These are phyloP conservation scores for Chloropsis cyanopogon DNA, from an alignment of 2,113 vertebrate species.

Conservation along the genomic window DNA sequence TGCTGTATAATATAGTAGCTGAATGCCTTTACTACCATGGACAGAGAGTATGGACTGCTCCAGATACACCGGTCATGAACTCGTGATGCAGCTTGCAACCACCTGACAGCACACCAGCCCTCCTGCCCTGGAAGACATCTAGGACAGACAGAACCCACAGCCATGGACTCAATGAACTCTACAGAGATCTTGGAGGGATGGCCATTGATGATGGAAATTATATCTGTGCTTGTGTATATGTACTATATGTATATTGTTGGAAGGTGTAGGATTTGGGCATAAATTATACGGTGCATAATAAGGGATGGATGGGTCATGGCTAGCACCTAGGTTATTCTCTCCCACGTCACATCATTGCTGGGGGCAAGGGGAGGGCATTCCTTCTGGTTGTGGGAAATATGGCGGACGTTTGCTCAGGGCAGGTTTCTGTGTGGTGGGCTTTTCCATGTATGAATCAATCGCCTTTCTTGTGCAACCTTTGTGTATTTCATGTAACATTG, in stretches of 20 bases:
- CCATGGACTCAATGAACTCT: accelerated
- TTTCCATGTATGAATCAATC: not conserved
- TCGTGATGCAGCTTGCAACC: not conserved
- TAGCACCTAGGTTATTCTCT: not conserved
- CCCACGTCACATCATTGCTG: not conserved
- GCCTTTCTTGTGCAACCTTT: not conserved
- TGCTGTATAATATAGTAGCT: not conserved
- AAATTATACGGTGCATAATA: not conserved
- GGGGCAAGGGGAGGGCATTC: not conserved
- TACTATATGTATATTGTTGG: not conserved
- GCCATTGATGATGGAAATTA: not conserved
- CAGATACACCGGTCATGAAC: not conserved
- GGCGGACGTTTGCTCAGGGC: accelerated
- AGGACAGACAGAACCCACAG: not conserved
- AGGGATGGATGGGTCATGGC: not conserved
- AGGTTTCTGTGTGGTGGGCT: not conserved
- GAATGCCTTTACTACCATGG: not conserved
- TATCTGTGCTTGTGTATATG: not conserved
- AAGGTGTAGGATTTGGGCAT: not conserved
- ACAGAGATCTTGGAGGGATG: not conserved
- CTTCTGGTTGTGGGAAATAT: not conserved
- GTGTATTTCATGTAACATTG: not conserved
- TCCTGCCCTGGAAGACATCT: not conserved
- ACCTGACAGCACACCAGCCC: not conserved
- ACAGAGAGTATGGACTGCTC: not conserved